Conservation (phyloP, 2,797 vertebrate genomes). For the Poecile montanus region DNA sequence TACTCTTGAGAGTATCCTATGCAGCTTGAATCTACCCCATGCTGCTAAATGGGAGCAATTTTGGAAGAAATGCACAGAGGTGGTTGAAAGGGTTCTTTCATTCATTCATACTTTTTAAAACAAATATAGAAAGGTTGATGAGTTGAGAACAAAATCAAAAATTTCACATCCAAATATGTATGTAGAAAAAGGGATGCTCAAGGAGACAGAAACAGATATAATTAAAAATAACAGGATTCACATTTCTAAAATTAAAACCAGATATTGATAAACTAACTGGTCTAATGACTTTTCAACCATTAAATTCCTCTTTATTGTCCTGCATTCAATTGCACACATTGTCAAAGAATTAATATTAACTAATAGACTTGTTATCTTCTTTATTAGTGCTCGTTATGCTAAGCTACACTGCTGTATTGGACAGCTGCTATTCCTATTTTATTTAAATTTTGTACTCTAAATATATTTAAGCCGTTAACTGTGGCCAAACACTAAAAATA, state of each 20-base stretch:
- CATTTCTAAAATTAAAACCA: background rate
- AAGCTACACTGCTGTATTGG: background rate
- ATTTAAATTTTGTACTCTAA: background rate
- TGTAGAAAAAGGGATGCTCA: background rate
- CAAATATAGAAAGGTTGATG: background rate
- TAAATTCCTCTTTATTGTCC: background rate
- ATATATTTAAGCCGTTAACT: background rate
- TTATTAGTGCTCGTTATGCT: conserved; percentile 21
- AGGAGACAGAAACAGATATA: background rate
- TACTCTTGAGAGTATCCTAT: background rate
- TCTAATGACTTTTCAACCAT: background rate
- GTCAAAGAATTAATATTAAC: conserved; percentile 3
- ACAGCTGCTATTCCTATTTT: conserved; percentile 35
- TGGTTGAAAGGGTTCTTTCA: background rate
- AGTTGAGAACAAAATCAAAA: background rate
- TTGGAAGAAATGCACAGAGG: background rate
- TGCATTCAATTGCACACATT: background rate
- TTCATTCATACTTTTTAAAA: background rate
- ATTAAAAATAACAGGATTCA: background rate
- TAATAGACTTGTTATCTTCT: conserved; percentile 53
- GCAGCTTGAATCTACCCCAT: background rate
- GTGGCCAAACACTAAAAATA: background rate
- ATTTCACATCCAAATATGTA: background rate
- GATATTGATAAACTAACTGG: background rate
- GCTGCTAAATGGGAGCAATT: background rate